Evolutionary conservation across 53 echinoderm and acorn worm species (phyloP), one percentile per base, ranked within the genome.

Genomic region (Paracentrotus lividus): DNA sequence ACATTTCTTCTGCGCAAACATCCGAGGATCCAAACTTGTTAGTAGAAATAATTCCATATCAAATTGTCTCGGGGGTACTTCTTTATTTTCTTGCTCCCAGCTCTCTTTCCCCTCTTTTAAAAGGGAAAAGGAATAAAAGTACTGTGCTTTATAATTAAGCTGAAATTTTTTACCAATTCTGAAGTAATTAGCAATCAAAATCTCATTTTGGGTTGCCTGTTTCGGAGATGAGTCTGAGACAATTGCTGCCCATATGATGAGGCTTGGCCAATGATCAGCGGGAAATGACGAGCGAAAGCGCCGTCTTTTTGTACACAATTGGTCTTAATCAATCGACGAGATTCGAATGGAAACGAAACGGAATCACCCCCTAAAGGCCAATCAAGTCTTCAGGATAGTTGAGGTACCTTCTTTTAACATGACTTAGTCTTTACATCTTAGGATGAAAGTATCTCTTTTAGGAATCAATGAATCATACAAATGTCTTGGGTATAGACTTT

Each of bases 321-420:
- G 90, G 90, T 90, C 90, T 66, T 90, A 90, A 90, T 90, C 90
- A 90, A 90, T 90, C 65, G 90, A 61, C 66, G 90, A 65, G 90
- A 90, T 90, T 65, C 64, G 90, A 90, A 90, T 90, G 90, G 90
- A 90, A 90, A 90, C 53, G 90, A 90, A 90, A 90, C 90, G 64
- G 90, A 64, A 90, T 90, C 90, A 49, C 90, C 90, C 90, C 90
- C 66, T 90, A 88, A 90, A 90, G 90, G 90, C 90, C 90, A 90
- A 90, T 90, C 64, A 90, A 90, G 42, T 24, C 66, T 88, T 31
- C 34, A 58, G 55, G 53, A 88, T 88, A 56, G 88, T 56, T 23
- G 88, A 88, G 88, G 58, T 58, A 59, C 38, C 88, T 85, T 49
- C 32, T 85, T 52, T 85, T 26, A 85, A 47, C 52, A 49, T 47